A percentile compares a stretch with the other conserved stretches of the same genome.
Conservation (phyloP, 2,888 invertebrate species). For the Eledona agricola region DNA sequence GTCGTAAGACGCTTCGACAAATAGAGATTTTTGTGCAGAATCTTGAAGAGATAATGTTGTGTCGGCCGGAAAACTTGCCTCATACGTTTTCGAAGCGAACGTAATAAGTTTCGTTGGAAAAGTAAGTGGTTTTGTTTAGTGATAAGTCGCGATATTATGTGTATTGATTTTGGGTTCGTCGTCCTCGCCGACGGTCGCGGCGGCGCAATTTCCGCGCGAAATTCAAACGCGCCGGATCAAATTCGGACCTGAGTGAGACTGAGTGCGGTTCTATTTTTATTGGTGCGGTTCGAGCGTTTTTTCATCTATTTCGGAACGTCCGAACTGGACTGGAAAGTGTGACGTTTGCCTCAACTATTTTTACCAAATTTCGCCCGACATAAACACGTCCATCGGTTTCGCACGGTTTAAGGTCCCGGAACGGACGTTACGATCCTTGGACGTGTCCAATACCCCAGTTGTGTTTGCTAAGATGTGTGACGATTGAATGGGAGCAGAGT, state of each 20-base stretch:
- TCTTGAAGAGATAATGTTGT: slow-evolving; percentile 24
- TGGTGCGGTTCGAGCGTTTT: slow-evolving; percentile 33
- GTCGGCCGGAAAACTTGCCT: slow-evolving; percentile 10
- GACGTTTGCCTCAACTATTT: slow-evolving; percentile 23
- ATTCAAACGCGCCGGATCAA: slow-evolving; percentile 17
- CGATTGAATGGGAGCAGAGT: slow-evolving; percentile 17
- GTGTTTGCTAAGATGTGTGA: too few species aligned
- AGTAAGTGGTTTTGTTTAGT: slow-evolving; percentile 48
- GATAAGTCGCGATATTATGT: slow-evolving; percentile 46
- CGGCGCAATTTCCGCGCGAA: slow-evolving; percentile 17
- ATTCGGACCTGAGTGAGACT: slow-evolving; percentile 39
- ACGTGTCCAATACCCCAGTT: too few species aligned
- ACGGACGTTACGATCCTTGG: too few species aligned
- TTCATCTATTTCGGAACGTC: slow-evolving; percentile 19
- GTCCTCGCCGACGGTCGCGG: slow-evolving; percentile 35
- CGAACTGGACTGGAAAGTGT: slow-evolving; percentile 21
- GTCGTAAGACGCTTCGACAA: slow-evolving; percentile 22
- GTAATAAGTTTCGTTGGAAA: slow-evolving; percentile 44
- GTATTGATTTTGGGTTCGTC: slow-evolving; percentile 47
- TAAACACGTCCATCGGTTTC: slow-evolving; percentile 11
- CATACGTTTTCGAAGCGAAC: slow-evolving; percentile 23
- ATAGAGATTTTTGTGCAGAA: slow-evolving; percentile 16
- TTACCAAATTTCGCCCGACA: slow-evolving; percentile 27
- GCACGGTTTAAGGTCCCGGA: slow-evolving; percentile 30
- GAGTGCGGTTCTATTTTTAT: slow-evolving; percentile 35